These are phyloP conservation scores for Drosophila recens DNA, from an alignment of 2,888 invertebrate genomes.

Conservation along the genomic window DNA sequence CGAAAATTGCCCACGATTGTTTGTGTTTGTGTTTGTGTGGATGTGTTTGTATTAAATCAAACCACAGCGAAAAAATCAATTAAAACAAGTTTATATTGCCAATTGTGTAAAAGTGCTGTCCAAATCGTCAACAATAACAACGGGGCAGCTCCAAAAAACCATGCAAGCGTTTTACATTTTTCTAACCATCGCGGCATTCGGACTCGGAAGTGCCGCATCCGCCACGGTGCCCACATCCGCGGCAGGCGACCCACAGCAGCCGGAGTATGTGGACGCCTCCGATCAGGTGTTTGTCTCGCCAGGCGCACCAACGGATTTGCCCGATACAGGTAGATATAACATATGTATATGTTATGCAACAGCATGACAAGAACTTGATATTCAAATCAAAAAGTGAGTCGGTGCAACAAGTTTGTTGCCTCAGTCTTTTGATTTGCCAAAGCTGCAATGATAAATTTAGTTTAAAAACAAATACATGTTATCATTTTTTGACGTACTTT, in stretches of 20 bases:
- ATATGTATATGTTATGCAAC: constrained; percentile 54
- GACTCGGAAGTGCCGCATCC: constrained; percentile 79
- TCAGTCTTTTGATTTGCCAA: constrained; percentile 63
- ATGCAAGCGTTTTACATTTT: constrained; percentile 76
- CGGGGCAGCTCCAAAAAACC: constrained; percentile 33
- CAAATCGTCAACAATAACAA: constrained; percentile 27
- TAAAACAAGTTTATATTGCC: constrained; percentile 66
- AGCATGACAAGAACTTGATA: constrained; percentile 73
- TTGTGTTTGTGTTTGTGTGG: constrained; percentile 30
- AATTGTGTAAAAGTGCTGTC: constrained; percentile 57
- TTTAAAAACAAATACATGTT: background rate
- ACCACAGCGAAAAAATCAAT: constrained; percentile 62
- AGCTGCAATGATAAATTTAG: constrained; percentile 32
- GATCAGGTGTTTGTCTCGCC: constrained; percentile 32
- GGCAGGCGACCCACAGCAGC: constrained; percentile 46
- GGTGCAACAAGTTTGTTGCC: constrained; percentile 62
- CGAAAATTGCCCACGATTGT: constrained; percentile 46
- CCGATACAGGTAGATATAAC: constrained; percentile 55
- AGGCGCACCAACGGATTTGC: constrained; percentile 51
- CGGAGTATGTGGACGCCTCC: constrained; percentile 23
- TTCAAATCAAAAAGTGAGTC: constrained; percentile 55
- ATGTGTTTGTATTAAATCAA: constrained; percentile 54
- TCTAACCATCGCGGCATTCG: constrained; percentile 60
- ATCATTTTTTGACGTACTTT: background rate
- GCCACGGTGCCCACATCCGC: constrained; percentile 62